Percentiles rank a stretch among this genome's conserved stretches.
These are phyloP conservation scores for Drosophila serrata DNA, from an alignment of 1,140 invertebrate genomes.

Conservation along the genomic window DNA sequence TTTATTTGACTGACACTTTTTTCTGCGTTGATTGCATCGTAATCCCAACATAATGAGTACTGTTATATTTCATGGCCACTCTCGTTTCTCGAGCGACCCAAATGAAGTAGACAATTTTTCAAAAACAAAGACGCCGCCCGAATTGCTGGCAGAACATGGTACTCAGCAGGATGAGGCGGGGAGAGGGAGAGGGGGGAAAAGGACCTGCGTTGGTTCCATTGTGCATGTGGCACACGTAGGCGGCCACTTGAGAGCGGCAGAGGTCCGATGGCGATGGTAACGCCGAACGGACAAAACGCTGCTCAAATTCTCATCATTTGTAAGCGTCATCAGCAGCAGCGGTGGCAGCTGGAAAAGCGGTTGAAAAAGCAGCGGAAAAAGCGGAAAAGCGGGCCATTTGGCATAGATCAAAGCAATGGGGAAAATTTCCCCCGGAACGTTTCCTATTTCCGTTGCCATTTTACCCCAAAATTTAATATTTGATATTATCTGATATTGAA, in stretches of 20 bases:
- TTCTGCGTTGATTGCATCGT: conserved; percentile 85
- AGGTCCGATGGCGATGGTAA: conserved; percentile 23
- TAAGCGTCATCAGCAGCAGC: conserved; percentile 61
- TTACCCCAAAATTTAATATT: neutral
- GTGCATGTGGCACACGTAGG: conserved; percentile 82
- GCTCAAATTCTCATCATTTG: conserved; percentile 79
- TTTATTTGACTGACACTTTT: conserved; percentile 85
- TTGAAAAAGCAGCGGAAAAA: conserved; percentile 6
- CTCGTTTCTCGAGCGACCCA: conserved; percentile 68
- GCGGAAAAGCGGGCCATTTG: conserved; percentile 29
- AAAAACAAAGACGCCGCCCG: conserved; percentile 74
- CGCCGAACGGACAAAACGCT: conserved; percentile 49
- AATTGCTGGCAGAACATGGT: conserved; percentile 9
- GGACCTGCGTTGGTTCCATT: conserved; percentile 38
- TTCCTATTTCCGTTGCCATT: conserved; percentile 11
- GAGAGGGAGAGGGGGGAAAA: neutral
- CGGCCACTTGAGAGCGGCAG: conserved; percentile 69
- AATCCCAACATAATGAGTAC: conserved; percentile 85
- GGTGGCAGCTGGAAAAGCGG: conserved; percentile 34
- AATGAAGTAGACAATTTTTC: conserved; percentile 84
- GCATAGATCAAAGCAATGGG: conserved; percentile 19
- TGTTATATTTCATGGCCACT: conserved; percentile 84
- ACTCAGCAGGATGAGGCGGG: too few relatives aligned
- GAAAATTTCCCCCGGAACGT: neutral
- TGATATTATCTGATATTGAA: too few relatives aligned